A percentile compares a stretch with the other conserved stretches of the same genome.
phyloP scores from a whole-genome alignment of 2,888 invertebrate genomes.

The Habroteleia sp. region DNA sequence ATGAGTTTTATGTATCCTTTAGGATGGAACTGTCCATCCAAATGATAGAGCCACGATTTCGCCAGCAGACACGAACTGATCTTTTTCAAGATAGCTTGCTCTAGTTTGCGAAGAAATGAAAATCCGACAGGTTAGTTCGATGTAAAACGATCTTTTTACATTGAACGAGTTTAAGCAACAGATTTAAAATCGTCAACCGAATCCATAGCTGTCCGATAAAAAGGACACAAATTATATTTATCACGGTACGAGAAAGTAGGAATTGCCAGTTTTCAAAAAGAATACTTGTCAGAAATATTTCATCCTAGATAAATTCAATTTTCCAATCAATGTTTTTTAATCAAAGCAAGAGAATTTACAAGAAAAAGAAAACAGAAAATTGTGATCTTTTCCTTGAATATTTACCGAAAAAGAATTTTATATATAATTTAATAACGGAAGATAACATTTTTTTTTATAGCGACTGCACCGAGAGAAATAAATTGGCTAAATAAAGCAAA shows the following conservation, averaged over 20 bases:
- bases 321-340: too few relatives aligned
- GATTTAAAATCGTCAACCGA: constrained; percentile 17
- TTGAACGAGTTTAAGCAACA: constrained; percentile 10
- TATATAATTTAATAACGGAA: too few relatives aligned
- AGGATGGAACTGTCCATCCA: constrained; percentile 24
- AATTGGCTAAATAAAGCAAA: too few relatives aligned
- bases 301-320: too few relatives aligned
- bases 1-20: constrained; percentile 28
- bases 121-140: constrained; percentile 13
- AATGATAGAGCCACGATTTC: constrained; percentile 30
- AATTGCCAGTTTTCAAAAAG: not conserved
- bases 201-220: constrained; percentile 9
- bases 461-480: too few relatives aligned
- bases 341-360: too few relatives aligned
- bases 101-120: constrained; percentile 36
- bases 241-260: not conserved
- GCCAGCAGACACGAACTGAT: constrained; percentile 21
- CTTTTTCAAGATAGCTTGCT: constrained; percentile 6
- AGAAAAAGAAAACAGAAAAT: too few relatives aligned
- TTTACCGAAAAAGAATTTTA: too few relatives aligned
- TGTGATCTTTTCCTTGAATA: too few relatives aligned
- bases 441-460: too few relatives aligned
- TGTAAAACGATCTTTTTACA: constrained; percentile 19
- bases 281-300: not conserved
- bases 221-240: too few relatives aligned